phyloP scores from a whole-genome alignment of 2,888 invertebrate genomes.

The Lasioglossum malachurum region DNA sequence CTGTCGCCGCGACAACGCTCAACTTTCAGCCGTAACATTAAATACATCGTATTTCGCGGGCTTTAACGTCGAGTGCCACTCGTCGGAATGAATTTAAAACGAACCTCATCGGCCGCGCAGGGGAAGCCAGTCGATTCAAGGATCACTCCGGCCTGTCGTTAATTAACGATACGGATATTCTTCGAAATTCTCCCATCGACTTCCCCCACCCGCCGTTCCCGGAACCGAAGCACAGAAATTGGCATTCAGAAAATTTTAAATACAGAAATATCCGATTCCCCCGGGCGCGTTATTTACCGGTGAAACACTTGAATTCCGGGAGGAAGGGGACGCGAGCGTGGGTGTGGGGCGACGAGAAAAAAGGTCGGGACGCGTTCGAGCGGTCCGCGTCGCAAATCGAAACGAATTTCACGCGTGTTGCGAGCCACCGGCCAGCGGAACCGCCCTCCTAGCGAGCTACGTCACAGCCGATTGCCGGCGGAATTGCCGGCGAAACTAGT shows the following conservation, averaged over 20 bases:
- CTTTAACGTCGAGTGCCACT: slow-evolving; percentile 5
- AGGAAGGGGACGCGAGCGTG: neutral
- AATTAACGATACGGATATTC: slow-evolving; percentile 26
- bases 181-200: neutral
- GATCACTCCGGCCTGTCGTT: slow-evolving; percentile 14
- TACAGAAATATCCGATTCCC: slow-evolving; percentile 1
- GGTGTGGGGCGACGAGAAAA: neutral
- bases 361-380: slow-evolving; percentile 22
- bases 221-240: neutral
- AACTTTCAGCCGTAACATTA: slow-evolving; percentile 61
- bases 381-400: slow-evolving; percentile 31
- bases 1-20: slow-evolving; percentile 60
- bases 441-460: slow-evolving; percentile 29
- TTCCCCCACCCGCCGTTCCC: neutral
- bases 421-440: slow-evolving; percentile 26
- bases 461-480: slow-evolving; percentile 53
- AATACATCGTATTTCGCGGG: slow-evolving; percentile 51
- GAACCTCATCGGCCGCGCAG: neutral
- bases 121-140: neutral
- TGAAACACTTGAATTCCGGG: slow-evolving; percentile 28
- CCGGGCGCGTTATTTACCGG: neutral
- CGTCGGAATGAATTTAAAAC: slow-evolving; percentile 41
- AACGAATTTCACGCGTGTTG: slow-evolving; percentile 51
- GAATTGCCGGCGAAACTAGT: slow-evolving; percentile 70
- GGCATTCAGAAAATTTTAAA: slow-evolving; percentile 25